Evolutionary conservation across 1,140 invertebrate species (phyloP), one percentile per base, ranked within the genome.

Genomic region (Drosophila parvula): DNA sequence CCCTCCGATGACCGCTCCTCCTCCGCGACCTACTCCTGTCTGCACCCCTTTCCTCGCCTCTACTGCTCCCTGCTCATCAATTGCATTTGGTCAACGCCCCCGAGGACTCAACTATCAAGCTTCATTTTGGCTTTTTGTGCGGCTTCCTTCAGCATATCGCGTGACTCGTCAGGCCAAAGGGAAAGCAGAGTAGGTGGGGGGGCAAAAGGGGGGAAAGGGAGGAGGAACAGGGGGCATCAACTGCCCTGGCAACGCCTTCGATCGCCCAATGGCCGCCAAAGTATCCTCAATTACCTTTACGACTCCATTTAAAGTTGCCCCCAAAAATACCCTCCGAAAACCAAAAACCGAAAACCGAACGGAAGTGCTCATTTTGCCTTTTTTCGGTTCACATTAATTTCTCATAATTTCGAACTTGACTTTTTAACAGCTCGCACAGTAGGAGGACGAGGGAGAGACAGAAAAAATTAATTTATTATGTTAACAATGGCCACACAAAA

Each of bases 381-480:
- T 76, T 77, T 77, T 51, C 47, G 51, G 36, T 51, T 67, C 22
- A 36, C 30, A n/a, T 58, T 68, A 74, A 61, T 55, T 68, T 56
- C 65, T 80, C 65, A 79, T 84, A 76, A 80, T 70, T 40, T 22
- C 51, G 38, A 47, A 45, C 68, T 64, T 80, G 76, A 83, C 80
- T 83, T 76, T 75, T 83, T 67, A 67, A 79, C 71, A 56, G 40
- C 48, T 65, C 30, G 18, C n/a, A 18, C 14, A 14, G 50, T 11
- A 11, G n/a, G 16, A 4, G 12, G 38, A 2, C n/a, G n/a, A n/a
- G 16, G 34, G 34, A 14, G 22, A 45, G 22, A 18, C 30, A 47
- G 45, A 69, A 68, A 74, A 84, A 88, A 79, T 88, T 77, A 88
- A 82, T 86, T 86, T 88, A 88, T 86, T 79, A 88, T 86, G 83